Evolutionary conservation across 2,113 vertebrate species (phyloP).

Genomic region (Neotragus pygmaeus): DNA sequence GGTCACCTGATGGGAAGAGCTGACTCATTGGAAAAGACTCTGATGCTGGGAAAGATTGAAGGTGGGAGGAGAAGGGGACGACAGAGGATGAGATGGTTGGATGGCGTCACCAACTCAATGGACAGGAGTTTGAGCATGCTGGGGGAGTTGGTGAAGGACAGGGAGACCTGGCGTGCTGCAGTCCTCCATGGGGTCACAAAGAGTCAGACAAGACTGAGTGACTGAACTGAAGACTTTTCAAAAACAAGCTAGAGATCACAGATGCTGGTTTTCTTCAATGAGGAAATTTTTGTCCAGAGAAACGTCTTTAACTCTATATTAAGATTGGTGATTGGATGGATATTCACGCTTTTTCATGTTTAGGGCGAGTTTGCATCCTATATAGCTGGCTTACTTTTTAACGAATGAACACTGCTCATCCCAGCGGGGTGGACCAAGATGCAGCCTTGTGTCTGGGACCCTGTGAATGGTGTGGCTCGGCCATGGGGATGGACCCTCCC

Average conservation of each 20-base stretch:
- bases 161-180: background rate
- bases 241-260: background rate
- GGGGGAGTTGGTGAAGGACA: background rate
- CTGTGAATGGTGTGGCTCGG: accelerated
- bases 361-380: background rate
- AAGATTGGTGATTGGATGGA: background rate
- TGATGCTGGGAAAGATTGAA: background rate
- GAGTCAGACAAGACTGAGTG: background rate
- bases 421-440: accelerated
- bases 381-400: background rate
- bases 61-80: background rate
- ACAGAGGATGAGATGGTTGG: background rate
- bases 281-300: background rate
- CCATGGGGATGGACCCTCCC: accelerated
- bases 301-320: too few species aligned
- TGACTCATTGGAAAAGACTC: background rate
- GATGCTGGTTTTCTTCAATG: accelerated
- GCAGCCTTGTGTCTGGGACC: accelerated
- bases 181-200: background rate
- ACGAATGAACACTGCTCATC: background rate
- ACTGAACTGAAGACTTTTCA: background rate
- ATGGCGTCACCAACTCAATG: background rate
- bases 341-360: background rate
- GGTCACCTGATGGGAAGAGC: background rate
- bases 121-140: background rate